Evolutionary conservation across 1,140 invertebrate genomes (phyloP).

Genomic region (Pseudomyrmex flavicornis): DNA sequence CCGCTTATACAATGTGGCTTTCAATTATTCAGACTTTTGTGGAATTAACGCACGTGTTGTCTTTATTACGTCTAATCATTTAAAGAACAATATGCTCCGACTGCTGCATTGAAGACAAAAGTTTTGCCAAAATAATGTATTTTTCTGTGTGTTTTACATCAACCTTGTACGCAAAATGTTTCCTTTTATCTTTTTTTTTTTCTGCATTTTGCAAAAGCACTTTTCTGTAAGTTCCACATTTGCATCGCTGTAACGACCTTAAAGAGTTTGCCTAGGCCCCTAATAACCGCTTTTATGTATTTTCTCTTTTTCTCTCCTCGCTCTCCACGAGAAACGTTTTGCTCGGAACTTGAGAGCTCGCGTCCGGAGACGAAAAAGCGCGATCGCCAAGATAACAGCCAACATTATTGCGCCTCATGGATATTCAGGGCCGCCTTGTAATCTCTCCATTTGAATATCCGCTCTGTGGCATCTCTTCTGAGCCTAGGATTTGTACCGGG

Average conservation of each 20-base stretch:
- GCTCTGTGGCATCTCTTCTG: constrained; percentile 21
- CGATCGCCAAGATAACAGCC: constrained; percentile 38
- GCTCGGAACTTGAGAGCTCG: constrained; percentile 5
- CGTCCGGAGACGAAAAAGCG: constrained; percentile 39
- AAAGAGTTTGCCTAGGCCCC: neutral
- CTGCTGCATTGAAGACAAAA: too few species aligned
- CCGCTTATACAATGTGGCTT: neutral
- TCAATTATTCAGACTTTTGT: neutral
- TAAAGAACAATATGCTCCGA: neutral
- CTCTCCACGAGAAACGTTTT: constrained; percentile 19
- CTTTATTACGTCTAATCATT: neutral
- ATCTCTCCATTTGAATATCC: constrained; percentile 54
- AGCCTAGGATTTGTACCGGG: constrained; percentile 23
- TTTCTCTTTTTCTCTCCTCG: neutral
- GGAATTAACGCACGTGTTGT: neutral
- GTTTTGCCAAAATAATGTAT: too few species aligned
- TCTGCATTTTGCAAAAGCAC: neutral
- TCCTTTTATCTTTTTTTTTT: neutral
- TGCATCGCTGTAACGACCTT: neutral
- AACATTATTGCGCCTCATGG: constrained; percentile 54
- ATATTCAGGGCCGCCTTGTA: constrained; percentile 54
- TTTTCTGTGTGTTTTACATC: neutral
- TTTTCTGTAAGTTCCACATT: constrained; percentile 18
- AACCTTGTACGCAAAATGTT: neutral
- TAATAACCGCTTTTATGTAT: constrained; percentile 16